phyloP scores from a whole-genome alignment of 1,140 invertebrate species.

The Solenopsis fugax region DNA sequence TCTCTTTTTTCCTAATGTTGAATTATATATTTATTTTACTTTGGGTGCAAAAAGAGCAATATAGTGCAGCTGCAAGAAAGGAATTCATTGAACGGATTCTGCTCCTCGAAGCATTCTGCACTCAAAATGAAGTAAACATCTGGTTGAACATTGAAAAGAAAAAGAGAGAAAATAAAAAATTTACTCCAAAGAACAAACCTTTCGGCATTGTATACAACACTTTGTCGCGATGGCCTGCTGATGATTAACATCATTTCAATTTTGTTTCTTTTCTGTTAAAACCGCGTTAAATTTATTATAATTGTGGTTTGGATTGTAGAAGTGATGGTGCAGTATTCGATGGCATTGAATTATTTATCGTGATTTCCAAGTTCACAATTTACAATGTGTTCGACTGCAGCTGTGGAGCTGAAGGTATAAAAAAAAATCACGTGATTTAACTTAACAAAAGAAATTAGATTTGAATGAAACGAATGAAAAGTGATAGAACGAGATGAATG shows the following conservation, averaged over 20 bases:
- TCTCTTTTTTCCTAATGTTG: too few species aligned
- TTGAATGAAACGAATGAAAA: not conserved
- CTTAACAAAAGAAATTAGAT: not conserved
- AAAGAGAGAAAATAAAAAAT: not conserved
- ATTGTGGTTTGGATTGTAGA: not conserved
- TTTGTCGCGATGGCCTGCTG: not conserved
- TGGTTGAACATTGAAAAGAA: too few species aligned
- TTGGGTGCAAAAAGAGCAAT: not conserved
- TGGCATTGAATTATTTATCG: not conserved
- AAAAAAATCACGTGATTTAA: not conserved
- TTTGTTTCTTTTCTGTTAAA: not conserved
- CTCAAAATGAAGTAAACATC: not conserved
- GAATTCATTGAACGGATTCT: not conserved
- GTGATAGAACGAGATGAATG: not conserved
- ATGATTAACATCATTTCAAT: not conserved
- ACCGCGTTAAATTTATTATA: not conserved
- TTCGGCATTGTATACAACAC: too few species aligned
- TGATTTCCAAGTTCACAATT: constrained; percentile 15
- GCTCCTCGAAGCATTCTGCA: not conserved
- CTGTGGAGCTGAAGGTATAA: constrained; percentile 64
- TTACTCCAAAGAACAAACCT: not conserved
- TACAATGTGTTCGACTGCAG: constrained; percentile 64
- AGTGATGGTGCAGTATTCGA: not conserved
- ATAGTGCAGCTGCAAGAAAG: not conserved
- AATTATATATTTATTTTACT: too few species aligned